Base-by-base conservation (phyloP, 2,888 invertebrate genomes). In the Euphydryas editha region DNA sequence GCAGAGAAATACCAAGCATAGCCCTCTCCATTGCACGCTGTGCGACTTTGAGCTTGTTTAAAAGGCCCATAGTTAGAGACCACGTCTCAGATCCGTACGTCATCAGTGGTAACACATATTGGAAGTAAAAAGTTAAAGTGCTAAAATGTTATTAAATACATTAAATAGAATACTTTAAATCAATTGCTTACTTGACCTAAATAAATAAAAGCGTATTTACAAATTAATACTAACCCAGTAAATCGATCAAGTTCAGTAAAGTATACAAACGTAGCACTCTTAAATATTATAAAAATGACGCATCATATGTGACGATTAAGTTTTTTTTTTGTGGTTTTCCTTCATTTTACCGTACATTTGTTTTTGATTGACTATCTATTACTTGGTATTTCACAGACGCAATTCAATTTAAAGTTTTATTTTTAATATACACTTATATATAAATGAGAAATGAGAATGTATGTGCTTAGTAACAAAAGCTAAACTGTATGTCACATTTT, bases 301-400 rank as follows among this genome's bases (percentile, higher is more conserved):
- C 21, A 18, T 51, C 62, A 55, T 46, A 30, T 62, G 44, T 62
- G 44, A 44, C 7, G 30, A 15, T 24, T 17, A 7, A 44, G 6
- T 46, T 62, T 42, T 46, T 62, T 42, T 55, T 62, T n/a, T 39
- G 17, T 39, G 62, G 62, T 60, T 65, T 65, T 65, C 65, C 65
- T 65, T 5, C 30, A 37, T 62, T 30, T 56, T 46, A 47, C 18
- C 44, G 46, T 39, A n/a, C n/a, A 46, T 37, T 62, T 62, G 49
- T 62, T 62, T 57, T 62, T 39, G 62, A 62, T 62, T 47, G 57
- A 57, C 37, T 57, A 39, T 47, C 62, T 62, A 21, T 20, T 37
- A 10, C 15, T 36, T 24, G 37, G 47, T 56, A 47, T 47, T 47
- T 46, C 47, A 20, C 18, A 47, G 17, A 42, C n/a, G 39, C 17